Evolutionary conservation across 2,888 invertebrate genomes (phyloP).

Genomic region (Apamea epomidion): DNA sequence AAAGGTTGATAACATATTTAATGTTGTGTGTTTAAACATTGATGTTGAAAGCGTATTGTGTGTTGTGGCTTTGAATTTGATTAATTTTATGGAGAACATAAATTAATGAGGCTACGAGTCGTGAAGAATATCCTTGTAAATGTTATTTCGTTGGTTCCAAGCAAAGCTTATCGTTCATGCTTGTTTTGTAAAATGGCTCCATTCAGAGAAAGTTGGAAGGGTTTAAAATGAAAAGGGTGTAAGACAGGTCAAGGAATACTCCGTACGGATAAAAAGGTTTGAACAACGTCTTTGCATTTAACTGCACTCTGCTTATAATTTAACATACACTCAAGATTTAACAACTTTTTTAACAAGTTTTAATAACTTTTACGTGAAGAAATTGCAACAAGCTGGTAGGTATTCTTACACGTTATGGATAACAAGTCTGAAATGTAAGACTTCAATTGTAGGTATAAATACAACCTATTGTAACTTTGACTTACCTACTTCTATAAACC

Average conservation of each 20-base stretch:
- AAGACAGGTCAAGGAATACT: background rate
- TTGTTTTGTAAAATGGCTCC: background rate
- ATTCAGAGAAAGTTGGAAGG: background rate
- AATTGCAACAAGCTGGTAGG: background rate
- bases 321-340: background rate
- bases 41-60: slow-evolving; percentile 35
- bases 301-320: background rate
- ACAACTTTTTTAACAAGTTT: background rate
- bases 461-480: too few species aligned
- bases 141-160: background rate
- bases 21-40: slow-evolving; percentile 36
- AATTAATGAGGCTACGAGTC: background rate
- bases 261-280: background rate
- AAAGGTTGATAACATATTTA: slow-evolving; percentile 57
- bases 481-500: too few species aligned
- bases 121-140: background rate
- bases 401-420: too few species aligned
- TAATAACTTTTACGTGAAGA: background rate
- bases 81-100: slow-evolving; percentile 5
- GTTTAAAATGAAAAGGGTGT: background rate
- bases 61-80: slow-evolving; percentile 13
- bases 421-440: too few species aligned
- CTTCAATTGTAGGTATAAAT: too few species aligned
- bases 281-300: background rate
- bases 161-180: background rate